Evolutionary conservation across 2,113 vertebrate genomes (phyloP), one percentile per base, ranked within the genome.

Genomic region (Ophiodon elongatus): DNA sequence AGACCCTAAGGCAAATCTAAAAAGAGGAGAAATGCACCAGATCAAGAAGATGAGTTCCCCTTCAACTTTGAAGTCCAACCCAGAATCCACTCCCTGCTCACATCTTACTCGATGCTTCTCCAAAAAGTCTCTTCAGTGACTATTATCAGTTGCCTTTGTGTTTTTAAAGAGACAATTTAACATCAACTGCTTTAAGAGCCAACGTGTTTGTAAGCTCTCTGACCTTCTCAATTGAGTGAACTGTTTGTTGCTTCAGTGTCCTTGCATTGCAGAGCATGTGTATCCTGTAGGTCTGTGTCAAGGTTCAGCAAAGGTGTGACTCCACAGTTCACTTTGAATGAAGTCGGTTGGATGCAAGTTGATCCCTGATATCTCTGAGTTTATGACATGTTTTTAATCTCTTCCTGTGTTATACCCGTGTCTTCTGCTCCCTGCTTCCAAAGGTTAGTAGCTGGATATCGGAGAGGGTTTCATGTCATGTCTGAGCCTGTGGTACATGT

Each of bases 401-500:
- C 1, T 25, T 71, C 35, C 27, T 37, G 33, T 37, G 27, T 64
- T 63, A 41, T 45, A 23, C 68, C 39, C 43, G n/a, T 73, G 29
- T 4, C 1, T 82, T 64, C 23, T 56, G 21, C 57, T 45, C n/a
- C n/a, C n/a, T n/a, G 8, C 33, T 27, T 79, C 79, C 35, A 75
- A 52, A 79, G 76, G 27, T 67, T 15, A 80, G 33, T 1, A 21
- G 9, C 29, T 67, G 8, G 56, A 83, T 63, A 45, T 68, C 29
- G 59, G 73, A 67, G 27, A 59, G 39, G 6, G 73, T 74, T 80
- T 80, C 14, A 47, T 11, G 25, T 41, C 29, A 31, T 31, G 47
- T 79, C 50, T 69, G 6, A 85, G 11, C n/a, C 66, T 84, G 66
- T 85, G 91, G 88, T 93, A 90, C 89, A 67, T 76, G 13, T 43